phyloP scores from a whole-genome alignment of 1,140 invertebrate species.

The Myzus persicae region DNA sequence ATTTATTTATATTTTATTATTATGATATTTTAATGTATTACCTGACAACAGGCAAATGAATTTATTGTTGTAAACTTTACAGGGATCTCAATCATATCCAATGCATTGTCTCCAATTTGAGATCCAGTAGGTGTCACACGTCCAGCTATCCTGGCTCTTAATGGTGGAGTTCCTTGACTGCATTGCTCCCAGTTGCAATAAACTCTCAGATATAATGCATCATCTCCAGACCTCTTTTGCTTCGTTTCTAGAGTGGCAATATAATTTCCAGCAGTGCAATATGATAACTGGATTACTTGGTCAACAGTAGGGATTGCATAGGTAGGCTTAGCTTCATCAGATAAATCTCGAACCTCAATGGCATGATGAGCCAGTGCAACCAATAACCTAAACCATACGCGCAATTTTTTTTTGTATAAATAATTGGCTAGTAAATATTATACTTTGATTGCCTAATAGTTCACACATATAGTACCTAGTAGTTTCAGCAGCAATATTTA shows the following conservation, averaged over 20 bases:
- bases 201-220: constrained; percentile 70
- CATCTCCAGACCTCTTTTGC: constrained; percentile 67
- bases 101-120: constrained; percentile 61
- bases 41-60: constrained; percentile 72
- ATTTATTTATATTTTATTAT: background rate
- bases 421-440: background rate
- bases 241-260: constrained; percentile 73
- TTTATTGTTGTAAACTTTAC: constrained; percentile 67
- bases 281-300: constrained; percentile 64
- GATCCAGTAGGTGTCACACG: constrained; percentile 70
- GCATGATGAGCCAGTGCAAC: constrained; percentile 70
- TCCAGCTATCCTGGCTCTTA: constrained; percentile 76
- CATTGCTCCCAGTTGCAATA: constrained; percentile 72
- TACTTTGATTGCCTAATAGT: background rate
- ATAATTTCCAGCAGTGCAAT: constrained; percentile 68
- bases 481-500: background rate
- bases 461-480: background rate
- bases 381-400: constrained; percentile 62
- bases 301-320: constrained; percentile 74
- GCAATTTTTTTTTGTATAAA: background rate
- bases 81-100: constrained; percentile 77
- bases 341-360: constrained; percentile 71
- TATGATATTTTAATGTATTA: constrained; percentile 55
- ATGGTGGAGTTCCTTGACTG: constrained; percentile 68
- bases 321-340: constrained; percentile 65